Conservation (phyloP, 2,113 vertebrate genomes). For the Odontesthes bonariensis region DNA sequence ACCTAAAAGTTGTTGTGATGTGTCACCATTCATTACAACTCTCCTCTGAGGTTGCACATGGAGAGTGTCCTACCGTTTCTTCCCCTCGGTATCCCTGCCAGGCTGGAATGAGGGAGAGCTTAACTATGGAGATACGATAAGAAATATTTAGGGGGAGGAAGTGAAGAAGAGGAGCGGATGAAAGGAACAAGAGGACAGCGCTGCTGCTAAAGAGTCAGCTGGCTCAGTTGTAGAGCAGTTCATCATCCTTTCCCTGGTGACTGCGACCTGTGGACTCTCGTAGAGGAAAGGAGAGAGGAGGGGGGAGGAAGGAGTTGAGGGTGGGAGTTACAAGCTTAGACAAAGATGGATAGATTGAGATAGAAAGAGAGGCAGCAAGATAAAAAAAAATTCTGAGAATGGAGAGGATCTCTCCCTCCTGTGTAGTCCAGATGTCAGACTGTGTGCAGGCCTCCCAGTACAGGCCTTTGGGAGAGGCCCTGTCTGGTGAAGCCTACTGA, state of each 20-base stretch:
- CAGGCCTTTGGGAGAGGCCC: slow-evolving; percentile 73
- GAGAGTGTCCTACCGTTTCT: slow-evolving; percentile 36
- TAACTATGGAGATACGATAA: slow-evolving; percentile 30
- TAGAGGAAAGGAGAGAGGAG: slow-evolving; percentile 29
- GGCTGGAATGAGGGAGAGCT: slow-evolving; percentile 26
- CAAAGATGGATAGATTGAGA: slow-evolving; percentile 62
- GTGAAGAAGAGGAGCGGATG: slow-evolving; percentile 29
- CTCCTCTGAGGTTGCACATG: slow-evolving; percentile 32
- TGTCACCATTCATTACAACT: slow-evolving; percentile 54
- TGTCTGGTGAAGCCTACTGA: slow-evolving; percentile 78
- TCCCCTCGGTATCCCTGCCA: slow-evolving; percentile 28
- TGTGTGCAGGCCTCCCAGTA: slow-evolving; percentile 70
- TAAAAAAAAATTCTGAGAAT: slow-evolving; percentile 33
- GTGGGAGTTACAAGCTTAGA: slow-evolving; percentile 52
- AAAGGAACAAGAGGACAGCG: slow-evolving; percentile 52
- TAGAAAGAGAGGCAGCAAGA: slow-evolving; percentile 50
- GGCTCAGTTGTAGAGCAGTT: slow-evolving; percentile 79
- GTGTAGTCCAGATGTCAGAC: slow-evolving; percentile 80
- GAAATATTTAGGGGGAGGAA: slow-evolving; percentile 2
- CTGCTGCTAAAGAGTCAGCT: slow-evolving; percentile 75
- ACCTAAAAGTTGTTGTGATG: slow-evolving; percentile 79
- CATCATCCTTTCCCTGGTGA: slow-evolving; percentile 79
- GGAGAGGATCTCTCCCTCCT: slow-evolving; percentile 63
- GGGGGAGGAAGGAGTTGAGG: slow-evolving; percentile 29
- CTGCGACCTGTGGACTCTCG: slow-evolving; percentile 50